phyloP scores from a whole-genome alignment of 2,888 invertebrate genomes.

The Halocaridina rubra region DNA sequence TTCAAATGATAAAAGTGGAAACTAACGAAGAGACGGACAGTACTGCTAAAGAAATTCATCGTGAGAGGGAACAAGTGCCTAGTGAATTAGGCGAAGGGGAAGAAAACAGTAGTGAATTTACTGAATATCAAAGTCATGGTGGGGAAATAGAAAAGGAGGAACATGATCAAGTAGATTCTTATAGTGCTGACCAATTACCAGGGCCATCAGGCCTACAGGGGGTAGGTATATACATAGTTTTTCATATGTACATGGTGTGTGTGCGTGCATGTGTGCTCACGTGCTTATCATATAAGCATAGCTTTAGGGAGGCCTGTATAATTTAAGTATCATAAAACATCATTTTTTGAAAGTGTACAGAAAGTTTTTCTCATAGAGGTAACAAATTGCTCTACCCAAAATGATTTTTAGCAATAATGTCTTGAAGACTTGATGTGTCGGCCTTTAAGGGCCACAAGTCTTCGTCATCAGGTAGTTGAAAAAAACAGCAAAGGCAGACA shows the following conservation, averaged over 20 bases:
- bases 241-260: neutral
- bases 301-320: no score
- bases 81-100: slow-evolving; percentile 40
- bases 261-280: neutral
- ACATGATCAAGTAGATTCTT: slow-evolving; percentile 55
- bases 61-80: slow-evolving; percentile 18
- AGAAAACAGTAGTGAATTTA: slow-evolving; percentile 38
- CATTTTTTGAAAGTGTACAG: no score
- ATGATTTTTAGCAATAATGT: no score
- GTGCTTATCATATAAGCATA: no score
- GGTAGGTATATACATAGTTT: slow-evolving; percentile 26
- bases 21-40: slow-evolving; percentile 38
- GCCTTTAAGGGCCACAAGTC: no score
- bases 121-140: slow-evolving; percentile 45
- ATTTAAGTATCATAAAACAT: no score
- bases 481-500: no score
- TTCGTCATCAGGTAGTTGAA: no score
- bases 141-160: slow-evolving; percentile 60
- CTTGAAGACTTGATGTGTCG: no score
- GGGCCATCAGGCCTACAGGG: slow-evolving; percentile 59
- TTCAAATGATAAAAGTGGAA: slow-evolving; percentile 58
- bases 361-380: no score
- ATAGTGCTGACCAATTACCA: slow-evolving; percentile 51
- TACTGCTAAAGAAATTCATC: slow-evolving; percentile 22
- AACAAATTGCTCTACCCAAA: no score